Base-by-base conservation (phyloP, 1,140 invertebrate genomes). In the Anthonomus grandis region DNA sequence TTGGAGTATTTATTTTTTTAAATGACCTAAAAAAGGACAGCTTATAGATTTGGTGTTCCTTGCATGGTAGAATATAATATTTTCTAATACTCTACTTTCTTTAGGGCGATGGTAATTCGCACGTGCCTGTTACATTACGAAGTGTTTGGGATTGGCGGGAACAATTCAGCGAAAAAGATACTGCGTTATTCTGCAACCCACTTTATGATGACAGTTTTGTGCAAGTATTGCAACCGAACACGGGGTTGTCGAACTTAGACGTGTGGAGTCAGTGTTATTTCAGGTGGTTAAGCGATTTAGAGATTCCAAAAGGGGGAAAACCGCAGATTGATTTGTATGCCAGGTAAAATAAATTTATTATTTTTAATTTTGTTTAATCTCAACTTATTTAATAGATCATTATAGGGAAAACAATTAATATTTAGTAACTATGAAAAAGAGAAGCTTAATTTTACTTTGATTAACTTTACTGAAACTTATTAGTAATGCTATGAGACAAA, bases 261-360 rank as follows among this genome's bases (percentile, higher is more conserved):
- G 69, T 95, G n/a, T 96, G 92, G 92, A 78, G 81, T 39, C 90
- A 91, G 67, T 94, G 90, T 75, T 96, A 93, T 75, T 86, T 90
- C 62, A 83, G 92, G 2, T 95, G 91, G 90, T 80, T 93, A 67
- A 83, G 86, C 4, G 81, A 89, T 9, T 78, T 93, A 0, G 89
- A 94, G 70, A 89, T 93, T 39, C 79, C 82, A 3, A 85, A 83
- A 52, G 89, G 90, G 37, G 90, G 90, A 0, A 75, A 74, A 52
- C 84, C 84, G 22, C 83, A 87, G 55, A 74, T 84, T 8, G 86
- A 87, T 68, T 70, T 85, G 13, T 79, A 74, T 44, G 73, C 78
- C 46, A 75, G 82, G 44, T 64, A 81, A 48, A 8, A 19, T 9
- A 1, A 8, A n/a, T n/a, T n/a, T n/a, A n/a, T n/a, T n/a, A n/a